A percentile compares a stretch with the other conserved stretches of the same genome.
Conservation (phyloP, 2,888 invertebrate genomes). For the Ceratothoa steindachneri region DNA sequence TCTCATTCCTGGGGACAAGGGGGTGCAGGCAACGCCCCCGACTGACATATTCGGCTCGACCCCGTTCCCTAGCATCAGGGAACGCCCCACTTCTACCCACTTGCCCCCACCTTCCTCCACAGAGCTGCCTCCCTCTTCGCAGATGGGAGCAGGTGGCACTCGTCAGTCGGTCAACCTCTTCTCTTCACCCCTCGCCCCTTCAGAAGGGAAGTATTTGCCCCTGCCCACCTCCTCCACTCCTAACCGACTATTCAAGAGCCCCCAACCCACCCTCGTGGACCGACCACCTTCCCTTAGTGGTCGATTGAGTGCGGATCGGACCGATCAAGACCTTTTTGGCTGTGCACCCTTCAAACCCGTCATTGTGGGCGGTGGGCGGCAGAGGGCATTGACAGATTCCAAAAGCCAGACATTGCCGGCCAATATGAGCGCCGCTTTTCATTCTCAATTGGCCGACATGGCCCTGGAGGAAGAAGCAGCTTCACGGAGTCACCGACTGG, state of each 20-base stretch:
- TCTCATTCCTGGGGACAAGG: background rate
- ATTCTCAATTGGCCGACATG: slow-evolving; percentile 41
- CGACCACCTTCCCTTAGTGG: background rate
- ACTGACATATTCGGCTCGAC: slow-evolving; percentile 47
- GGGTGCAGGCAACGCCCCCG: background rate
- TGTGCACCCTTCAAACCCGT: slow-evolving; percentile 44
- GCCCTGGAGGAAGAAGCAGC: slow-evolving; percentile 27
- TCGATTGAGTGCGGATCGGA: background rate
- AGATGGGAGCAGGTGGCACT: background rate
- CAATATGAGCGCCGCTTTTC: slow-evolving; percentile 43
- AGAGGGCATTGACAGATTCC: slow-evolving; percentile 4
- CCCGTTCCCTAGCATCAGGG: slow-evolving; percentile 30
- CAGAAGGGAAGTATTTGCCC: background rate
- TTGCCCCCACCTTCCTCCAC: background rate
- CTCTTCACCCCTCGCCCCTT: background rate
- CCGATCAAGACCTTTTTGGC: slow-evolving; percentile 41
- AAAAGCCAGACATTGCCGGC: slow-evolving; percentile 45
- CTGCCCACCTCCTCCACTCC: background rate
- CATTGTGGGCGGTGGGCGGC: slow-evolving; percentile 11
- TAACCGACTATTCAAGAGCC: background rate
- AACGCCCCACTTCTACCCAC: background rate
- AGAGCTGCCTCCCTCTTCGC: background rate
- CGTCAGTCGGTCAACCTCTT: background rate
- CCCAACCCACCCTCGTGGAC: background rate
- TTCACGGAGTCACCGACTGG: slow-evolving; percentile 5